Evolutionary conservation across 2,113 vertebrate species (phyloP), one percentile per base, ranked within the genome.

Genomic region (Hirundichthys speculiger): DNA sequence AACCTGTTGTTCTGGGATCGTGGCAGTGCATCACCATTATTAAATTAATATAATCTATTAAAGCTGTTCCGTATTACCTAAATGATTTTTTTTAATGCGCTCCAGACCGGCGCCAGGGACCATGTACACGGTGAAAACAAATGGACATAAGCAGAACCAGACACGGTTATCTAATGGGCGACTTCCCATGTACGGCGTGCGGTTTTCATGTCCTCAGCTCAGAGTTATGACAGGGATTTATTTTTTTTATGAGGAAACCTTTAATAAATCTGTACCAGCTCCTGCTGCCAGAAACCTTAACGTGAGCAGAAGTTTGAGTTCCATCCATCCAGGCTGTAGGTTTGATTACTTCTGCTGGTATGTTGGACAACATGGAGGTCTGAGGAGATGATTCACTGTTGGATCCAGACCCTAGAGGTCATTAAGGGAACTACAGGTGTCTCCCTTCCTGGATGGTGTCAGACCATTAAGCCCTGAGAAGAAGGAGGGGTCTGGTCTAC

Each of bases 21-120:
- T 86, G 83, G 81, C 80, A 82, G 67, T 21, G 57, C 73, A 65
- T 52, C 66, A 63, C 48, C 22, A 80, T 91, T 89, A 91, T 91
- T 89, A 85, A 89, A 89, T 86, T 34, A 34, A 34, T 34, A 34
- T 80, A 59, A 87, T 92, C 84, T 83, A 86, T 90, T 84, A 85
- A 89, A 90, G 82, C 87, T 92, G 87, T 50, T 86, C 73, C 80
- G 58, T 76, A 90, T 91, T 91, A 89, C 76, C 68, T 76, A 85
- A 87, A 88, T 91, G 38, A 86, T 64, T 80, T 83, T 79, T 85
- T 84, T 27, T 27, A 27, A 77, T 81, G 56, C 70, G 56, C 70
- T 64, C 48, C 85, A 82, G 83, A 43, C 53, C 52, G 64, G 58
- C 73, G 72, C 42, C 25, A 2, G 64, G 76, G 86, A 71, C 53